phyloP scores from a whole-genome alignment of 2,797 vertebrate genomes.

The Onychomys torridus region DNA sequence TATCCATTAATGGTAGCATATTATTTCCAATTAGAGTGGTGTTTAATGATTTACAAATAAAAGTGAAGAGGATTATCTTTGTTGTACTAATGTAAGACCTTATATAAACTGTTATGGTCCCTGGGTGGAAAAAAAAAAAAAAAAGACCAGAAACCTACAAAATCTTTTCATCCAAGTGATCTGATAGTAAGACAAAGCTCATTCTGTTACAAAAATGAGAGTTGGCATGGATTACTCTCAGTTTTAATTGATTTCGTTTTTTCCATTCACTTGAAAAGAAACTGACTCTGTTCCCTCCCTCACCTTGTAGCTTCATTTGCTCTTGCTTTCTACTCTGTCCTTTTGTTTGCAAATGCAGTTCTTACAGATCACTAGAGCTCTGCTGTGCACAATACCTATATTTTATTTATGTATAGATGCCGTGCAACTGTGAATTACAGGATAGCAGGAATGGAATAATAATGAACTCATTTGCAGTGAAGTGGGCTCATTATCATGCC shows the following conservation, averaged over 20 bases:
- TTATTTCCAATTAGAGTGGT: not conserved
- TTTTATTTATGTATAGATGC: constrained; percentile 74
- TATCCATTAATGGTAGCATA: not conserved
- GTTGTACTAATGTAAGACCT: not conserved
- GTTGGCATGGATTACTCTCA: not conserved
- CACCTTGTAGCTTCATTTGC: not conserved
- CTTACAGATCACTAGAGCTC: constrained; percentile 35
- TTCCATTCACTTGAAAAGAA: not conserved
- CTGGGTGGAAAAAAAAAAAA: not conserved
- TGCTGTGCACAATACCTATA: constrained; percentile 50
- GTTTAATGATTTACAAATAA: not conserved
- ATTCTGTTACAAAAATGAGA: not conserved
- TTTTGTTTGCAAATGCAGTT: constrained; percentile 70
- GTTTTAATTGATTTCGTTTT: not conserved
- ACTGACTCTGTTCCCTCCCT: not conserved
- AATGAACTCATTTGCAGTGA: constrained; percentile 70
- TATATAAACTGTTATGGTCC: not conserved
- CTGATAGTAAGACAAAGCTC: not conserved
- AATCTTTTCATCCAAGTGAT: not conserved
- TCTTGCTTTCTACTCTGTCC: not conserved
- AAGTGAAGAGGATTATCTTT: not conserved
- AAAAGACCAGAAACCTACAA: not conserved
- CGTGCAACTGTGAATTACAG: constrained; percentile 72
- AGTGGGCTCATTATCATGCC: constrained; percentile 65
- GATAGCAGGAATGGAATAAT: constrained; percentile 76